Percentiles rank a stretch among this genome's conserved stretches.
Evolutionary conservation across 2,113 vertebrate species (phyloP).

Genomic region (Mola mola): DNA sequence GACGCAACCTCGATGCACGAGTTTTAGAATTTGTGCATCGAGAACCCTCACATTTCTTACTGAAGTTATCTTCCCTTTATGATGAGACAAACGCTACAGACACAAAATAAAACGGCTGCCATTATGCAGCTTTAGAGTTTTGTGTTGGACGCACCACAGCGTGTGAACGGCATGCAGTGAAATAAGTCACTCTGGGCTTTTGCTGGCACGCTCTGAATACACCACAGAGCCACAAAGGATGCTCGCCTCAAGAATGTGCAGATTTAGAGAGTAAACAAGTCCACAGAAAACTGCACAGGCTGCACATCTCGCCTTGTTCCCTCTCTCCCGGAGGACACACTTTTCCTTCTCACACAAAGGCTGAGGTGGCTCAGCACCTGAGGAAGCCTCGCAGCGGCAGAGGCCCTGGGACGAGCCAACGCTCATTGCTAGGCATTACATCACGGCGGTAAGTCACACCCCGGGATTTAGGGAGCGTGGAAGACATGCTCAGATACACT

Average conservation of each 20-base stretch:
- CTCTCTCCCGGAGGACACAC: slow-evolving; percentile 31
- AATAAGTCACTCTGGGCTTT: slow-evolving; percentile 34
- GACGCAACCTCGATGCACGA: no score
- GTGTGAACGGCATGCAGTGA: background rate
- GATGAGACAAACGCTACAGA: background rate
- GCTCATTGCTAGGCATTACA: slow-evolving; percentile 75
- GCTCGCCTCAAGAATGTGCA: slow-evolving; percentile 47
- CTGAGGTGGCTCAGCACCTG: slow-evolving; percentile 51
- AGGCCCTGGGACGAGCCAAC: slow-evolving; percentile 59
- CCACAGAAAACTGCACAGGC: slow-evolving; percentile 36
- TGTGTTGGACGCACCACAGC: background rate
- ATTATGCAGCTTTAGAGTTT: no score
- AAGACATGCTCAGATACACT: slow-evolving; percentile 31
- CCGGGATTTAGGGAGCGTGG: slow-evolving; percentile 48
- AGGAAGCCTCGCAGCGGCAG: slow-evolving; percentile 56
- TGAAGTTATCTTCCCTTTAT: background rate
- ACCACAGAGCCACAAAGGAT: slow-evolving; percentile 15
- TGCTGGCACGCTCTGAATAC: slow-evolving; percentile 25
- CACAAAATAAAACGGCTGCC: no score
- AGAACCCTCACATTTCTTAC: no score
- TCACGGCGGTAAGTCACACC: slow-evolving; percentile 76
- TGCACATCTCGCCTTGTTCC: slow-evolving; percentile 45
- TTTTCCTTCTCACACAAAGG: slow-evolving; percentile 44
- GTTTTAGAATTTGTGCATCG: no score
- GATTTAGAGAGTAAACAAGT: slow-evolving; percentile 66